Percentiles rank a stretch among this genome's conserved stretches.
These are phyloP conservation scores for Ceratotherium simum DNA, from an alignment of 2,113 vertebrate species.

Conservation along the genomic window DNA sequence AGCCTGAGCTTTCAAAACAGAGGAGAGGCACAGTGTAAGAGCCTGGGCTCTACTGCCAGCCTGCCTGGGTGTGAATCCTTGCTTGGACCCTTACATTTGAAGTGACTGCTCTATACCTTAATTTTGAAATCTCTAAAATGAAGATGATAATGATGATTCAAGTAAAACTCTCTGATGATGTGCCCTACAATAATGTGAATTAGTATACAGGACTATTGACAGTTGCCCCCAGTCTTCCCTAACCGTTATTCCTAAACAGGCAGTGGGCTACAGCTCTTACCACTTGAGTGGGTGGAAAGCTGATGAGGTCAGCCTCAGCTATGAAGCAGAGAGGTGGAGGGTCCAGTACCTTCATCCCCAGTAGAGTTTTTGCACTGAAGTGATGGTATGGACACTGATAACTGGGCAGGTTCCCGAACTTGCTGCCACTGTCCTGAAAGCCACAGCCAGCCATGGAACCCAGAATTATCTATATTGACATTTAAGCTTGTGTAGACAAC, in stretches of 20 bases:
- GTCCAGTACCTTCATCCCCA: not conserved
- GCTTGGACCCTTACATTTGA: not conserved
- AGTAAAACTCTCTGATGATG: not conserved
- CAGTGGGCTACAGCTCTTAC: not conserved
- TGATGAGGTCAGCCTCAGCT: not conserved
- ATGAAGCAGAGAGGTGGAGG: not conserved
- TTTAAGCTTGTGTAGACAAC: not conserved
- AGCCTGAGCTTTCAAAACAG: not conserved
- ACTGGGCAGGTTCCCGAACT: not conserved
- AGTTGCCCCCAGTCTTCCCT: not conserved
- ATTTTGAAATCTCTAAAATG: not conserved
- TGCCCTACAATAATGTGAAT: not conserved
- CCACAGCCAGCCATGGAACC: not conserved
- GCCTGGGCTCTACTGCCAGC: accelerated
- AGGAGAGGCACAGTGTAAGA: not conserved
- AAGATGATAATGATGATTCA: not conserved
- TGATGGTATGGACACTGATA: not conserved
- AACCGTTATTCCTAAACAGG: not conserved
- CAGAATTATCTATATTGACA: not conserved
- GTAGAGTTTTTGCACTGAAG: not conserved
- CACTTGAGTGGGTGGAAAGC: not conserved
- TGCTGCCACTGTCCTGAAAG: not conserved
- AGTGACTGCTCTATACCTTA: not conserved
- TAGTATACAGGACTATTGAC: not conserved
- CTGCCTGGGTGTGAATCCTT: not conserved